Percentiles rank a stretch among this genome's conserved stretches.
phyloP scores from a whole-genome alignment of 1,140 invertebrate species.

The Cherax quadricarinatus region DNA sequence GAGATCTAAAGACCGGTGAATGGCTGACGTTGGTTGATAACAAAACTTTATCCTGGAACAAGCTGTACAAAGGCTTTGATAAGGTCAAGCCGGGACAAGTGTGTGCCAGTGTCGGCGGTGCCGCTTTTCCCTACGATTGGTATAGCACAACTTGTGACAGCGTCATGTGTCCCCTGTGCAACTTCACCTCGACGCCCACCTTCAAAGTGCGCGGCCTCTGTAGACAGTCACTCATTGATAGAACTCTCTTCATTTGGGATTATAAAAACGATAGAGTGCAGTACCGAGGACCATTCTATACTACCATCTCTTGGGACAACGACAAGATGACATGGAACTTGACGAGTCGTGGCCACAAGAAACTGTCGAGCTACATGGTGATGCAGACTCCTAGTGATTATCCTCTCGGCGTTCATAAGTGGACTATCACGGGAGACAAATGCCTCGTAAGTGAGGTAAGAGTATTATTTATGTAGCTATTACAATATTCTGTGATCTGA shows the following conservation, averaged over 20 bases:
- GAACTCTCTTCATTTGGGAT: background rate
- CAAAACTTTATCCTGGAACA: too few species aligned
- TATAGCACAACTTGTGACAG: too few species aligned
- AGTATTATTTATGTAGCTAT: background rate
- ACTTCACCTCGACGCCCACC: background rate
- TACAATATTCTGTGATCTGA: background rate
- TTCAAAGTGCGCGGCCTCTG: constrained; percentile 16
- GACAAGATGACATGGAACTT: constrained; percentile 13
- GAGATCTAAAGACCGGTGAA: too few species aligned
- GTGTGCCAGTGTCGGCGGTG: too few species aligned
- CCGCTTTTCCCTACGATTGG: too few species aligned
- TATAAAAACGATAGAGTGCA: constrained; percentile 14
- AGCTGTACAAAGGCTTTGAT: too few species aligned
- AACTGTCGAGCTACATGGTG: constrained; percentile 3
- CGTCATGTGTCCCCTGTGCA: background rate
- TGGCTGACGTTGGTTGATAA: too few species aligned
- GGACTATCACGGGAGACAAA: constrained; percentile 10
- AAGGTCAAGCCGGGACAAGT: too few species aligned
- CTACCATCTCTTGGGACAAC: background rate
- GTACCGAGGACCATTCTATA: constrained; percentile 9
- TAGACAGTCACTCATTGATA: background rate
- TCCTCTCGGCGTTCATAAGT: background rate
- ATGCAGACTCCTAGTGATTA: background rate
- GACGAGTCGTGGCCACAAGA: background rate
- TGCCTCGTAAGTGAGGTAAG: background rate